phyloP scores from a whole-genome alignment of 2,797 vertebrate genomes.

The Cichlasoma orientale region DNA sequence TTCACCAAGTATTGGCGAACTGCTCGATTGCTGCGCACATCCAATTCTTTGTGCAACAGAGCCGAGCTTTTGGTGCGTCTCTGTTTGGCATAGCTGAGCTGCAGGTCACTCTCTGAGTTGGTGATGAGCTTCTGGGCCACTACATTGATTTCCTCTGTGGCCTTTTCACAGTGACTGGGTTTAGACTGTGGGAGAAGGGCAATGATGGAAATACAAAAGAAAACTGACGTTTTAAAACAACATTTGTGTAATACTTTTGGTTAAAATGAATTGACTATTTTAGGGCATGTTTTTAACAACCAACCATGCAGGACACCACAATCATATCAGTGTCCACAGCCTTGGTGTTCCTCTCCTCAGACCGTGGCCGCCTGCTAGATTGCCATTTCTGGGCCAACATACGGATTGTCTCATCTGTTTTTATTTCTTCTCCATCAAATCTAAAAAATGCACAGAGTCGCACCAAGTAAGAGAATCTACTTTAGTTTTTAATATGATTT shows the following conservation, averaged over 20 bases:
- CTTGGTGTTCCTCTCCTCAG: slow-evolving; percentile 90
- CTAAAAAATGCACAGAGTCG: slow-evolving; percentile 63
- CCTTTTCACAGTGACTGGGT: slow-evolving; percentile 89
- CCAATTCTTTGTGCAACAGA: slow-evolving; percentile 94
- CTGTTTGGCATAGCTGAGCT: slow-evolving; percentile 96
- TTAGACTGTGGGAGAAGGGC: slow-evolving; percentile 81
- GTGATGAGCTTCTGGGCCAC: slow-evolving; percentile 98
- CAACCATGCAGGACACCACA: slow-evolving; percentile 90
- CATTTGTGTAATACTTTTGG: neutral
- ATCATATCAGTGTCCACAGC: slow-evolving; percentile 97
- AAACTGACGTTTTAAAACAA: neutral
- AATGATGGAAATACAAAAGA: neutral
- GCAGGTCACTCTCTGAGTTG: slow-evolving; percentile 92
- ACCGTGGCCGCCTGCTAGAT: slow-evolving; percentile 82
- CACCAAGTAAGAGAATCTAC: neutral
- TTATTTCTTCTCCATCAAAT: slow-evolving; percentile 93
- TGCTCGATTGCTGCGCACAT: slow-evolving; percentile 90
- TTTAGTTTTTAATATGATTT: neutral
- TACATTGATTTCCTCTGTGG: slow-evolving; percentile 90
- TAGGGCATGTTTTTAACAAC: neutral
- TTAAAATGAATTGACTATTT: neutral
- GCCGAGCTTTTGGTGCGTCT: slow-evolving; percentile 93
- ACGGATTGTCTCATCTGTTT: slow-evolving; percentile 93
- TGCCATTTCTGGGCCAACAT: slow-evolving; percentile 96
- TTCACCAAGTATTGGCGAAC: slow-evolving; percentile 93